phyloP scores from a whole-genome alignment of 1,140 invertebrate species.

The Drosophila rufa region DNA sequence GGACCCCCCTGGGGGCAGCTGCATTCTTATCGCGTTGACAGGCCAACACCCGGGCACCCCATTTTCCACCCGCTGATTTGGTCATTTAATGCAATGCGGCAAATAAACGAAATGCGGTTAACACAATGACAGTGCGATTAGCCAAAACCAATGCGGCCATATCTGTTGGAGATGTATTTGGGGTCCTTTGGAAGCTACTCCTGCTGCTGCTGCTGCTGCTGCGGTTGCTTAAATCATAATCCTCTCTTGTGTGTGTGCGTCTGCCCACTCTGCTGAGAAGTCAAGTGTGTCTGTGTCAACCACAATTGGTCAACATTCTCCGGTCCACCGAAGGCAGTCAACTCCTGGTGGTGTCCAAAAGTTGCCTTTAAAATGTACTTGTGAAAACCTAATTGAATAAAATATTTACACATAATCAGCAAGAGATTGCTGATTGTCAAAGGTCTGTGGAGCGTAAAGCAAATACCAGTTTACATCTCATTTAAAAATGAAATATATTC shows the following conservation, averaged over 20 bases:
- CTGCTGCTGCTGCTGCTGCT: background rate
- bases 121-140: constrained; percentile 51
- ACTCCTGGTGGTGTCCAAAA: background rate
- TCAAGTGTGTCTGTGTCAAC: constrained; percentile 29
- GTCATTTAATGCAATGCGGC: constrained; percentile 48
- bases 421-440: background rate
- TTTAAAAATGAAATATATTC: background rate
- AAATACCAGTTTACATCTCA: constrained; percentile 7
- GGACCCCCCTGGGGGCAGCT: background rate
- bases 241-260: background rate
- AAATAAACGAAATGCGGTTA: constrained; percentile 51
- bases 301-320: constrained; percentile 11
- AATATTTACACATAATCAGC: constrained; percentile 13
- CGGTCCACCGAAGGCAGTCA: background rate
- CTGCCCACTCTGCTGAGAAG: constrained; percentile 12
- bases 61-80: constrained; percentile 8
- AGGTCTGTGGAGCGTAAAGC: background rate
- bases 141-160: constrained; percentile 32
- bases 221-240: constrained; percentile 47
- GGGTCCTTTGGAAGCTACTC: constrained; percentile 1
- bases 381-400: constrained; percentile 10
- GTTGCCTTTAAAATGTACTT: constrained; percentile 2
- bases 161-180: constrained; percentile 1
- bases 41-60: constrained; percentile 11
- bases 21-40: constrained; percentile 29